Evolutionary conservation across 2,797 vertebrate genomes (phyloP).

Genomic region (Thalassophryne amazonica): DNA sequence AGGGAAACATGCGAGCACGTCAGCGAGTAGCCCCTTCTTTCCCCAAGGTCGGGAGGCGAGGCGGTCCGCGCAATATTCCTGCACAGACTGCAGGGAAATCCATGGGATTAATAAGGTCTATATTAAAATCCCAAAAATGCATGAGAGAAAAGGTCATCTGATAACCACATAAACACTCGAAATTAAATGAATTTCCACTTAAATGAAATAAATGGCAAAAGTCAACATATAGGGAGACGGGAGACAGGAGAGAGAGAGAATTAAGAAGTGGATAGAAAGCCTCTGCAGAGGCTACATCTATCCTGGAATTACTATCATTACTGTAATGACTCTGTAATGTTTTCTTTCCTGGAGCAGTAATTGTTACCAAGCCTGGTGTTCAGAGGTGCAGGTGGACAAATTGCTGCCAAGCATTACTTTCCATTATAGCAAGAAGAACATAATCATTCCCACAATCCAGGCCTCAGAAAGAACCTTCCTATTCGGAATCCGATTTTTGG

Average conservation of each 20-base stretch:
- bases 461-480: slow-evolving; percentile 19
- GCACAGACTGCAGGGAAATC: slow-evolving; percentile 1
- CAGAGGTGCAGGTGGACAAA: slow-evolving; percentile 77
- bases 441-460: slow-evolving; percentile 50
- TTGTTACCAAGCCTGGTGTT: slow-evolving; percentile 75
- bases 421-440: slow-evolving; percentile 42
- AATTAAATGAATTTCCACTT: neutral
- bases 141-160: slow-evolving; percentile 9
- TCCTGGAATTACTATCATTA: slow-evolving; percentile 79
- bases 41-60: no score
- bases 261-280: slow-evolving; percentile 33
- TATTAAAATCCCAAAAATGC: slow-evolving; percentile 12
- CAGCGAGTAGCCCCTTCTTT: no score
- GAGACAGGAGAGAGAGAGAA: neutral
- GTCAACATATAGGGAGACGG: slow-evolving; percentile 3
- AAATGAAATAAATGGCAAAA: slow-evolving; percentile 11
- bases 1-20: no score
- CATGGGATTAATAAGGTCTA: slow-evolving; percentile 23
- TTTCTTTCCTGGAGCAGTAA: slow-evolving; percentile 78
- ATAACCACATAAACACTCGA: neutral
- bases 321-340: slow-evolving; percentile 79
- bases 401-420: slow-evolving; percentile 63
- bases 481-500: neutral
- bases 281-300: slow-evolving; percentile 58
- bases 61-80: neutral